Conservation (phyloP, 2,888 invertebrate genomes). For the Lamellibrachia columna region DNA sequence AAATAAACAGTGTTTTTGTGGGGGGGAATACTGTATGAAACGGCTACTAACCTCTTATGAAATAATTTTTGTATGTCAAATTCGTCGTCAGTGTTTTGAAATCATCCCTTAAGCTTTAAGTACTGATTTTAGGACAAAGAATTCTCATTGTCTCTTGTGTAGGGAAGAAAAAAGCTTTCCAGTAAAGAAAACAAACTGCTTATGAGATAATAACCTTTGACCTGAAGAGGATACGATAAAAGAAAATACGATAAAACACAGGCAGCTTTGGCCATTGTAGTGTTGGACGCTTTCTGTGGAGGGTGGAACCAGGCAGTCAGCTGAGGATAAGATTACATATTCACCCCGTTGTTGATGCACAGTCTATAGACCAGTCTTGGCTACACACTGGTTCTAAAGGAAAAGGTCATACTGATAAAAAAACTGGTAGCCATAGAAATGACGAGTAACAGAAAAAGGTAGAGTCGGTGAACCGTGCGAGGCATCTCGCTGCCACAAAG, state of each 20-base stretch:
- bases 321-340: background rate
- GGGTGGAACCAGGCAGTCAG: background rate
- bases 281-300: background rate
- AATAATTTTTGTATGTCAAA: no score
- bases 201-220: background rate
- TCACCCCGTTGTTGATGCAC: background rate
- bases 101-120: background rate
- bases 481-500: background rate
- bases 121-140: background rate
- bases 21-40: no score
- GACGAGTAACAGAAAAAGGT: background rate
- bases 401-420: background rate
- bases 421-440: background rate
- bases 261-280: background rate
- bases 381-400: background rate
- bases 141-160: background rate
- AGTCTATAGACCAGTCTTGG: background rate
- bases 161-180: background rate
- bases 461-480: background rate
- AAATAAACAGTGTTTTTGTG: no score
- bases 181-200: background rate
- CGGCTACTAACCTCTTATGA: no score
- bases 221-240: background rate
- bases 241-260: background rate
- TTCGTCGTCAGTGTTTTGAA: background rate